Conservation (phyloP, 2,797 vertebrate genomes). For the Myripristis murdjan region DNA sequence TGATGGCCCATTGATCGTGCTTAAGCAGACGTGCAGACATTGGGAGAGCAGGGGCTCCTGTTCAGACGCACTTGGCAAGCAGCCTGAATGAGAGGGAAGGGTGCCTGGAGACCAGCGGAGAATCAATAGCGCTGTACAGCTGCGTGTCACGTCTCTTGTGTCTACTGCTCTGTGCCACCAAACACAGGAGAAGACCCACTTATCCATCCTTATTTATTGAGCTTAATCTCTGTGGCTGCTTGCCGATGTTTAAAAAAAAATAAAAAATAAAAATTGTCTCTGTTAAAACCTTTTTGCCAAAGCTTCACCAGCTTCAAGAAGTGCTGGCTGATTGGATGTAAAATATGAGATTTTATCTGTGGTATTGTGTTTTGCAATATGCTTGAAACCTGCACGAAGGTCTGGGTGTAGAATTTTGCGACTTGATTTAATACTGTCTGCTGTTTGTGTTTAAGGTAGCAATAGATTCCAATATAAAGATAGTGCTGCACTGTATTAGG, state of each 20-base stretch:
- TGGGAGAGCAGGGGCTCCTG: constrained; percentile 81
- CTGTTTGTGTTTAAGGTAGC: constrained; percentile 25
- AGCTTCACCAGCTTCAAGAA: constrained; percentile 28
- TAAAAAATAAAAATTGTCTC: constrained; percentile 55
- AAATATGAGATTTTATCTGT: constrained; percentile 58
- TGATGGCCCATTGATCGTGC: constrained; percentile 86
- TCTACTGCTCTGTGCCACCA: constrained; percentile 77
- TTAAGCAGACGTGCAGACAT: constrained; percentile 86
- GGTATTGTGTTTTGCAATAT: constrained; percentile 25
- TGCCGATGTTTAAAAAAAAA: constrained; percentile 61
- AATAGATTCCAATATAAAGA: constrained; percentile 46
- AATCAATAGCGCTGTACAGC: constrained; percentile 86
- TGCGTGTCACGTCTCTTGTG: constrained; percentile 82
- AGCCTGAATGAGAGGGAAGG: constrained; percentile 81
- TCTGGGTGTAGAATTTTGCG: constrained; percentile 22
- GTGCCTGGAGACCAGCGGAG: constrained; percentile 82
- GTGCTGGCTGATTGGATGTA: constrained; percentile 20
- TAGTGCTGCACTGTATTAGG: constrained; percentile 46
- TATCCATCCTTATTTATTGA: constrained; percentile 79
- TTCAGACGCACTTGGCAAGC: constrained; percentile 85
- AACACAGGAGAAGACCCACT: constrained; percentile 82
- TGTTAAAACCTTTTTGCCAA: constrained; percentile 47
- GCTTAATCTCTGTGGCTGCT: constrained; percentile 74
- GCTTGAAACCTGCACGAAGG: constrained; percentile 23
- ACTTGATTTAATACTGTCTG: constrained; percentile 48